Base-by-base conservation (phyloP, 2,797 vertebrate species). In the Erpetoichthys calabaricus region DNA sequence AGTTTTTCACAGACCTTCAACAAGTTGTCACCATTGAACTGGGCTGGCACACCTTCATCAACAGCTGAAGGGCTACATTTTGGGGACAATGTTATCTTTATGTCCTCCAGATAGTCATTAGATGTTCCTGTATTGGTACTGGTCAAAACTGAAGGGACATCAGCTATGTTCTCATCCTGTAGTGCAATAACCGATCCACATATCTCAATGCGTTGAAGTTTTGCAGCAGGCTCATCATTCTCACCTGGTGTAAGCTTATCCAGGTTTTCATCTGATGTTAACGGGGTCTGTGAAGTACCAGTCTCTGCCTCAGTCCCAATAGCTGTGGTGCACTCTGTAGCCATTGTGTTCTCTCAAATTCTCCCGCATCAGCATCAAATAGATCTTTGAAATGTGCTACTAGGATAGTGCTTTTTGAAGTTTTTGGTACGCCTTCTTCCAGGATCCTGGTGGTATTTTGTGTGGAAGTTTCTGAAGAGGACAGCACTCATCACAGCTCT, bases 331-430 rank as follows among this genome's bases (percentile, higher is more conserved):
- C 6, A 9, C 9, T 6, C 46, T 47, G 46, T 47, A 6, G 6
- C 9, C 9, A 9, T 47, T 9, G 5, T 47, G 46, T 47, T 25
- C 46, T 47, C 46, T 9, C 9, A 9, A 6, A 6, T 47, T 9
- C 46, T 47, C 2, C 9, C 46, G 6, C 9, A 6, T 9, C 9
- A 6, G 46, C 46, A 6, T 6, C 9, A 6, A 6, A 6, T 47
- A 9, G 6, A 9, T 47, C 46, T 47, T 9, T 47, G 46, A 9
- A 6, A 47, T 6, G 46, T 47, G 46, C 46, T 47, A 63, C 79
- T 81, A 8, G 72, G 76, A 58, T 81, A 76, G 67, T 79, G 78
- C 72, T 80, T 84, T 65, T 84, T 52, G 46, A 47, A 9, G 6
- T 47, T 6, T 52, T 6, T 52, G 10, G 5, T 52, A 5, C 51